Evolutionary conservation across 2,888 invertebrate species (phyloP).

Genomic region (Stegana nigrithorax): DNA sequence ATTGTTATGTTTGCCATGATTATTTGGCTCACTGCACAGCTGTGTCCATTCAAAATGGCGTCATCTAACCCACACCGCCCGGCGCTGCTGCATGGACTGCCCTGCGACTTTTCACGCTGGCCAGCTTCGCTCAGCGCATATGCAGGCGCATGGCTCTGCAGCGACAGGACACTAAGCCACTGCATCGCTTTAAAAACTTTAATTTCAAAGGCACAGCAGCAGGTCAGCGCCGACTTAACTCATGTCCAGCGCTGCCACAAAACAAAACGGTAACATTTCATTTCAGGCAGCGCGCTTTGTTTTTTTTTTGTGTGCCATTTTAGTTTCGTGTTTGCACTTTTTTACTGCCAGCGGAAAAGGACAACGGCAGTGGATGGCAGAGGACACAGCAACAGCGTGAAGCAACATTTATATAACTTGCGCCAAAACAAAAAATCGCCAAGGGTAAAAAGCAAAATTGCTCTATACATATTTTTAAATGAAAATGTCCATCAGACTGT

Average conservation of each 20-base stretch:
- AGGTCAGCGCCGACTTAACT: too few species aligned
- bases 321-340: background rate
- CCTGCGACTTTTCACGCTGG: too few species aligned
- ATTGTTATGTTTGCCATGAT: slow-evolving; percentile 64
- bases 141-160: background rate
- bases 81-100: too few species aligned
- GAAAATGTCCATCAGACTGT: slow-evolving; percentile 23
- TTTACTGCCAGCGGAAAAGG: background rate
- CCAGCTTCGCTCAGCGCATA: background rate
- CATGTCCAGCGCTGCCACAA: too few species aligned
- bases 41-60: slow-evolving; percentile 31
- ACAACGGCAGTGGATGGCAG: background rate
- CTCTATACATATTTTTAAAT: slow-evolving; percentile 15
- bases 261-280: too few species aligned
- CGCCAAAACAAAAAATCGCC: slow-evolving; percentile 1
- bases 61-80: too few species aligned
- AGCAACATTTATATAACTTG: background rate
- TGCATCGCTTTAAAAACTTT: background rate
- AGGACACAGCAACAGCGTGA: background rate
- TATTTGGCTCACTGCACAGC: slow-evolving; percentile 62
- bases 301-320: background rate
- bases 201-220: background rate
- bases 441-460: slow-evolving; percentile 11
- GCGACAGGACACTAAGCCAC: background rate
- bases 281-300: too few species aligned